Evolutionary conservation across 1,140 invertebrate species (phyloP).

Genomic region (Drosophila malerkotliana): DNA sequence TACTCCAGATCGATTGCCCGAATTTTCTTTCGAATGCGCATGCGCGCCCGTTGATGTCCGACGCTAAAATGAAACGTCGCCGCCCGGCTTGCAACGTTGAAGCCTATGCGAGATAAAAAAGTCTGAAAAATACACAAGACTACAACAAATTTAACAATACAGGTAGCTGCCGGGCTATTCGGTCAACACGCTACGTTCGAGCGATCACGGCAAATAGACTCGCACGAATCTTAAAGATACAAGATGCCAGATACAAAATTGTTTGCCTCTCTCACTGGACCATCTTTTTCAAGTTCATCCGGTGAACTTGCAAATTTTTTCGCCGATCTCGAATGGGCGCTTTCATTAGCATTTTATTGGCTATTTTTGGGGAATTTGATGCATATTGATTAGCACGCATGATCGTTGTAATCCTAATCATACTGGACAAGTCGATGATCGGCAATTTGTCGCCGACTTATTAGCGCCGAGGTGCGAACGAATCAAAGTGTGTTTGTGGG

Average conservation of each 20-base stretch:
- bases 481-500: constrained; percentile 33
- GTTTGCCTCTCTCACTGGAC: constrained; percentile 20
- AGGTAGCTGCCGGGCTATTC: constrained; percentile 59
- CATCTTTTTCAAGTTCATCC: constrained; percentile 67
- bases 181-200: constrained; percentile 59
- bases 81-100: constrained; percentile 57
- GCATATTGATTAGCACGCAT: constrained; percentile 50
- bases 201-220: constrained; percentile 41
- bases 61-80: constrained; percentile 61
- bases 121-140: background rate
- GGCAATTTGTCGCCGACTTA: constrained; percentile 43
- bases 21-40: constrained; percentile 43
- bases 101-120: constrained; percentile 47
- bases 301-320: constrained; percentile 70
- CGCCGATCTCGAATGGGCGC: constrained; percentile 19
- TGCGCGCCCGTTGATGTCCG: constrained; percentile 72
- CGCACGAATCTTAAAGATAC: constrained; percentile 9
- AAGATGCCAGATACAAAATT: background rate
- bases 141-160: constrained; percentile 42
- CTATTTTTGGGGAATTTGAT: constrained; percentile 56
- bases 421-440: constrained; percentile 36
- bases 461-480: constrained; percentile 65
- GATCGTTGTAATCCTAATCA: constrained; percentile 30
- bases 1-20: constrained; percentile 25
- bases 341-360: constrained; percentile 37